These are phyloP conservation scores for Borostomias antarcticus DNA, from an alignment of 2,797 vertebrate genomes.

Conservation along the genomic window DNA sequence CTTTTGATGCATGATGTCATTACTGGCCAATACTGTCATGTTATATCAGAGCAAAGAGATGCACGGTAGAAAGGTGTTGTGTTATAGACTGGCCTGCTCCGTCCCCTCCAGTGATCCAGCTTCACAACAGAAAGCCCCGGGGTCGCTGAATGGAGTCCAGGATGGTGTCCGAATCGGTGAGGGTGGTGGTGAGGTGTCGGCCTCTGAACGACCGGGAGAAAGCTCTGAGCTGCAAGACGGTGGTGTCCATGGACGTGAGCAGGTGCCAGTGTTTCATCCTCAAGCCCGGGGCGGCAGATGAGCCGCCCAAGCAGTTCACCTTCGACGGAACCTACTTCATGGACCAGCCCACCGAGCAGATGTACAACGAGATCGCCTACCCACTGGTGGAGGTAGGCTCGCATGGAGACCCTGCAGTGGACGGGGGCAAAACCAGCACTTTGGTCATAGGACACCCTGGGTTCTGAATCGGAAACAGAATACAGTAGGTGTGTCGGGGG, in stretches of 20 bases:
- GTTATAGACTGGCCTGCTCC: not conserved
- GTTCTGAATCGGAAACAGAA: conserved; percentile 40
- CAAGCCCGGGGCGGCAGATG: conserved; percentile 66
- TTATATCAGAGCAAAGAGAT: no score
- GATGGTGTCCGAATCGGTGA: conserved; percentile 85
- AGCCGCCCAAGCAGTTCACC: conserved; percentile 89
- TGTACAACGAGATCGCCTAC: conserved; percentile 89
- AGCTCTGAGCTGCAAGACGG: conserved; percentile 70
- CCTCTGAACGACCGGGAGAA: conserved; percentile 82
- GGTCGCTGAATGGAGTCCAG: conserved; percentile 1
- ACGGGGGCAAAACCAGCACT: not conserved
- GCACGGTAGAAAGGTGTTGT: not conserved
- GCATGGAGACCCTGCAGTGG: not conserved
- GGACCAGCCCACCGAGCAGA: conserved; percentile 84
- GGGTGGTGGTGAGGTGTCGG: conserved; percentile 85
- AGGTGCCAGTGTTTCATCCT: conserved; percentile 84
- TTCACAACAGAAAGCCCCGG: not conserved
- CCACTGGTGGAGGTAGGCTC: conserved; percentile 84
- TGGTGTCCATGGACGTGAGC: conserved; percentile 74
- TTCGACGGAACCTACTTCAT: conserved; percentile 85
- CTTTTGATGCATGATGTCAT: no score
- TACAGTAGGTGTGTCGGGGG: no score
- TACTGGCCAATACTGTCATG: no score
- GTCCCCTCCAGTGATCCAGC: not conserved
- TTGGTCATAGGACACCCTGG: conserved; percentile 58